phyloP scores from a whole-genome alignment of 2,797 vertebrate genomes.

The Cyprinella venusta region DNA sequence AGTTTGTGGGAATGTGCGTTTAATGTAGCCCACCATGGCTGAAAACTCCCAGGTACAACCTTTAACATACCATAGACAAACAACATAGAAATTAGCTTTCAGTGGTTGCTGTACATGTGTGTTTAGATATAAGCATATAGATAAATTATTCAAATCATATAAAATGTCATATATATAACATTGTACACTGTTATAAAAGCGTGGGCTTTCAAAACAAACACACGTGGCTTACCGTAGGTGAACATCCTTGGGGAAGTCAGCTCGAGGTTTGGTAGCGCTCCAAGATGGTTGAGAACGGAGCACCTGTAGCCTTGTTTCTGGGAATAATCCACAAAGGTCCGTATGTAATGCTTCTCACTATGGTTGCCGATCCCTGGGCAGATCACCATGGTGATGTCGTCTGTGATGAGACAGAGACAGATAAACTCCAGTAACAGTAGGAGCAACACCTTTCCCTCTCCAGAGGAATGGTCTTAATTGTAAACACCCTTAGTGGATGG shows the following conservation, averaged over 20 bases:
- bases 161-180: not conserved
- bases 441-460: slow-evolving; percentile 4
- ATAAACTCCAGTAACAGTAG: not conserved
- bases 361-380: slow-evolving; percentile 98
- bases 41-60: slow-evolving; percentile 96
- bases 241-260: slow-evolving; percentile 97
- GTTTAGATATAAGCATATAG: not conserved
- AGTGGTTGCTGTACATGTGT: slow-evolving; percentile 1
- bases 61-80: slow-evolving; percentile 59
- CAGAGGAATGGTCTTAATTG: not conserved
- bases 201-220: slow-evolving; percentile 15
- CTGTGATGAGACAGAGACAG: slow-evolving; percentile 67
- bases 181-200: not conserved
- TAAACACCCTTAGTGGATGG: slow-evolving; percentile 6
- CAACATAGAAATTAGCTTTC: slow-evolving; percentile 2
- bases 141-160: not conserved
- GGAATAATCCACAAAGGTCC: slow-evolving; percentile 95
- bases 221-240: slow-evolving; percentile 87
- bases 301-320: slow-evolving; percentile 95
- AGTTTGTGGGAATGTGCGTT: slow-evolving; percentile 82
- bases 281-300: slow-evolving; percentile 93
- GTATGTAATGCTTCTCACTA: slow-evolving; percentile 96
- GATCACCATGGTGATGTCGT: slow-evolving; percentile 95
- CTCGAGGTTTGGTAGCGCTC: slow-evolving; percentile 90
- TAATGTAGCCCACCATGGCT: slow-evolving; percentile 92